Conservation (phyloP, 2,797 vertebrate species). For the Paratrypauchen microcephalus region DNA sequence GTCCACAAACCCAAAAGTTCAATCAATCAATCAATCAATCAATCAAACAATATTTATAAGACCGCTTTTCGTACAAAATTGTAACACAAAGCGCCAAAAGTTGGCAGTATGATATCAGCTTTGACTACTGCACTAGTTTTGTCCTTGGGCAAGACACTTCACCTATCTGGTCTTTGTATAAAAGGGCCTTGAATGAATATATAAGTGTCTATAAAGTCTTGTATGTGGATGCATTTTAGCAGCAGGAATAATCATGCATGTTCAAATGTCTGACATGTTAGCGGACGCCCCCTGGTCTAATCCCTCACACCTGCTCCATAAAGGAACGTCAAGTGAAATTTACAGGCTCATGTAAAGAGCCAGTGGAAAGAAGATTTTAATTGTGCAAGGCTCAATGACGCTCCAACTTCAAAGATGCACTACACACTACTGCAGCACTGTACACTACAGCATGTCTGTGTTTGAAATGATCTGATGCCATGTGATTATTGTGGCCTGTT, state of each 20-base stretch:
- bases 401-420: slow-evolving; percentile 20
- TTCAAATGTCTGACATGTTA: slow-evolving; percentile 66
- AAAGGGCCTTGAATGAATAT: too few relatives aligned
- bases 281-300: slow-evolving; percentile 67
- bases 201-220: not conserved
- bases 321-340: slow-evolving; percentile 89
- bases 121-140: too few relatives aligned
- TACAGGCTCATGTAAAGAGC: slow-evolving; percentile 81
- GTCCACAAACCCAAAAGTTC: too few relatives aligned
- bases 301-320: slow-evolving; percentile 91
- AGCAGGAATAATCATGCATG: slow-evolving; percentile 24
- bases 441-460: not conserved
- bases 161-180: too few relatives aligned
- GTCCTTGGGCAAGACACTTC: too few relatives aligned
- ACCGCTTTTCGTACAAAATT: too few relatives aligned
- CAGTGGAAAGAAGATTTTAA: slow-evolving; percentile 85
- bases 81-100: too few relatives aligned
- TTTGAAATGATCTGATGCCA: not conserved
- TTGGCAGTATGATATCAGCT: too few relatives aligned
- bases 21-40: too few relatives aligned
- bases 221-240: not conserved
- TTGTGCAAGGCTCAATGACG: slow-evolving; percentile 69
- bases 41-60: too few relatives aligned
- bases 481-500: not conserved
- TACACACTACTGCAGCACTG: slow-evolving; percentile 13